Conservation (phyloP, 2,888 invertebrate genomes). For the Linyphia triangularis region DNA sequence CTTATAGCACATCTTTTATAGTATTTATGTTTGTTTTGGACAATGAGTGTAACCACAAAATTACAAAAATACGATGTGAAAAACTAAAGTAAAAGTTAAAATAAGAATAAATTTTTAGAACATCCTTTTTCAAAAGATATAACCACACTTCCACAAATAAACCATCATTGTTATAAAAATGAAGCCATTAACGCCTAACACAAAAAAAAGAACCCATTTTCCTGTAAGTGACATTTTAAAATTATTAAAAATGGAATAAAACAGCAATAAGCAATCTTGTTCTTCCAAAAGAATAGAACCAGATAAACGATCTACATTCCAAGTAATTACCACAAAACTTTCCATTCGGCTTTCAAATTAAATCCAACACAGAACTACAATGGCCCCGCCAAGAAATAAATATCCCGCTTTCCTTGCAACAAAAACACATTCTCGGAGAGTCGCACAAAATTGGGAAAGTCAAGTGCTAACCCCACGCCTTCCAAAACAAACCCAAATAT, state of each 20-base stretch:
- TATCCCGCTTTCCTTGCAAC: not conserved
- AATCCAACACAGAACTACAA: not conserved
- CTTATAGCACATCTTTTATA: no score
- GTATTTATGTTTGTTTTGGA: no score
- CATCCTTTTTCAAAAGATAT: no score
- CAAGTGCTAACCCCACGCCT: slow-evolving; percentile 4
- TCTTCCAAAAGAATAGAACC: not conserved
- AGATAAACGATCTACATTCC: not conserved
- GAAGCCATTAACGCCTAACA: no score
- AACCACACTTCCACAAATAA: no score
- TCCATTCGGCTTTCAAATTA: not conserved
- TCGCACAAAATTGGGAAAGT: slow-evolving; percentile 6
- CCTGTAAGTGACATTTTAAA: not conserved
- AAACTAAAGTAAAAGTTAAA: no score
- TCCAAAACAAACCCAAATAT: slow-evolving; percentile 40
- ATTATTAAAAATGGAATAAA: no score
- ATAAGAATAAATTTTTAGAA: no score
- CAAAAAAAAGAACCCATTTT: no score
- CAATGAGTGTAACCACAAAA: no score
- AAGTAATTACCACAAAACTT: not conserved
- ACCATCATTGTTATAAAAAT: no score
- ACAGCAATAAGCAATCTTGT: not conserved
- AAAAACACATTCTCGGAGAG: not conserved
- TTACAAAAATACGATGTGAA: no score
- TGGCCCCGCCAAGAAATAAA: not conserved